These are phyloP conservation scores for Probosciger aterrimus DNA, from an alignment of 2,113 vertebrate genomes.

Conservation along the genomic window DNA sequence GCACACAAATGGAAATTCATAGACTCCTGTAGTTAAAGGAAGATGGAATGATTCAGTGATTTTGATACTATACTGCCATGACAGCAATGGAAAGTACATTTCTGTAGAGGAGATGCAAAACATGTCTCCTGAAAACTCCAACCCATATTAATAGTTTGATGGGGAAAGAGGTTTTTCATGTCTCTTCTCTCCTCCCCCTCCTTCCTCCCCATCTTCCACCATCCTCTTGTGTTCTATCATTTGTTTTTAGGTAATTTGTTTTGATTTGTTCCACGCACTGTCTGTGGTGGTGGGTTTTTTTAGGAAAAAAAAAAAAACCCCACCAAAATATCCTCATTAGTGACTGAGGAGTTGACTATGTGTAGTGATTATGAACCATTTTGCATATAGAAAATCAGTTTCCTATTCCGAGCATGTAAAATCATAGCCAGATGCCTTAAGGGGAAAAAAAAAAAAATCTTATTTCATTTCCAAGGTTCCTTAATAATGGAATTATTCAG, in stretches of 20 bases:
- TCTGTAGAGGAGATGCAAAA: background rate
- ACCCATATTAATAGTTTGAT: background rate
- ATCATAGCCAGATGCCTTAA: background rate
- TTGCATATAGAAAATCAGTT: background rate
- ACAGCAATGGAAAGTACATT: background rate
- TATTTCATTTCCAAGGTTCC: background rate
- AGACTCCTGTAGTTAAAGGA: background rate
- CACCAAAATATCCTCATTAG: background rate
- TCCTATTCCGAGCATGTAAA: background rate
- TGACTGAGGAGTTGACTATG: background rate
- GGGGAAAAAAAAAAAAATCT: background rate
- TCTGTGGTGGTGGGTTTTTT: background rate
- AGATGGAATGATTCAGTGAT: background rate
- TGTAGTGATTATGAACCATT: background rate
- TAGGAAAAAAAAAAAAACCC: background rate
- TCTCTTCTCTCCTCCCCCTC: too few relatives aligned
- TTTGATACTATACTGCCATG: background rate
- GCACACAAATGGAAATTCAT: background rate
- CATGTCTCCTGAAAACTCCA: background rate
- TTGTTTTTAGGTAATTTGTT: background rate
- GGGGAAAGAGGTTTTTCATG: background rate
- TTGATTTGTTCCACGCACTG: background rate
- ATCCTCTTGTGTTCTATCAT: background rate
- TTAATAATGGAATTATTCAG: constrained; percentile 6
- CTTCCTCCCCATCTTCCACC: too few relatives aligned